Base-by-base conservation (phyloP, 2,888 invertebrate species). In the Arctia plantaginis region DNA sequence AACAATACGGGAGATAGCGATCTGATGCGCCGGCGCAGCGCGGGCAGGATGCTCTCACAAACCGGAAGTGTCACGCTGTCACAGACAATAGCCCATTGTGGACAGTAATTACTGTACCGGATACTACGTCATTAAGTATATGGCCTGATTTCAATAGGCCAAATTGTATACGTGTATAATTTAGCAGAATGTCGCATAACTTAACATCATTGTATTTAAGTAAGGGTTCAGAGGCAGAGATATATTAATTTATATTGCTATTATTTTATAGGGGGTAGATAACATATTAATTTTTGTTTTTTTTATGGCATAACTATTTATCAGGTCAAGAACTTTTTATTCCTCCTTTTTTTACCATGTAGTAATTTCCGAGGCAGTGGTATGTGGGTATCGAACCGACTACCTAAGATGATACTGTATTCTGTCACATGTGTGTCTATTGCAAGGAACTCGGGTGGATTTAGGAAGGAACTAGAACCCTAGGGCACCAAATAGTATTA, bases 81-180 rank as follows among this genome's bases (percentile, higher is more conserved):
- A 85, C 88, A 90, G 87, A 94, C 94, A 95, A 94, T 94, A 88
- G 90, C 75, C 93, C 89, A 94, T 95, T 95, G 94, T 94, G 90
- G 89, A 78, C 83, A 78, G 89, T 90, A 92, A 92, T 92, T 91
- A 91, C 87, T 84, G 81, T 78, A 85, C 91, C 88, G 90, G 90
- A 89, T 84, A 83, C 88, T 82, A 85, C 88, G 87, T 87, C 88
- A 90, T 89, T 86, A 64, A 47, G 87, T 85, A 83, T 83, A 84
- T 88, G 90, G 77, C 82, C 87, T 81, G 82, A 75, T 88, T 87
- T 80, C 80, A 78, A 83, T 81, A 75, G 75, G 77, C 65, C 66
- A 65, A 66, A 81, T 78, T 80, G 76, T 82, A 77, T 69, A 77
- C 69, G 72, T 84, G 71, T 77, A 75, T 67, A 27, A 3, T 64